Conservation (phyloP, 2,797 vertebrate species). For the Spinus pinus region DNA sequence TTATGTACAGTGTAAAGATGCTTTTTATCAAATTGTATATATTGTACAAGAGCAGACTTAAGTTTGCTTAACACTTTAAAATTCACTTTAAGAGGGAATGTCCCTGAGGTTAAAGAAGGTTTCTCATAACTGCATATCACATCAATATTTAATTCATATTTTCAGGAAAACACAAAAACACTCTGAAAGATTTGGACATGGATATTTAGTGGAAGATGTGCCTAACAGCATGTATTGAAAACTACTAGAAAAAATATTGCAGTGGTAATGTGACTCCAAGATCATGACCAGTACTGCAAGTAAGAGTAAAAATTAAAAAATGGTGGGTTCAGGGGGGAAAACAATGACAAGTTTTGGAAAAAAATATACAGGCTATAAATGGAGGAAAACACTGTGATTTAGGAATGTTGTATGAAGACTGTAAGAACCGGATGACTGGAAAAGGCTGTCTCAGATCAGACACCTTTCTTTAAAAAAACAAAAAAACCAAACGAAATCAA, state of each 20-base stretch:
- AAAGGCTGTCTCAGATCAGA: background rate
- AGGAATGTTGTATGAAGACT: background rate
- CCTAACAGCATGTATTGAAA: background rate
- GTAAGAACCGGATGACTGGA: background rate
- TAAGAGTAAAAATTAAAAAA: background rate
- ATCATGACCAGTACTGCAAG: background rate
- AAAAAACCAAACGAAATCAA: background rate
- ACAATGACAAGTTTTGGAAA: background rate
- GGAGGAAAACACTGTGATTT: background rate
- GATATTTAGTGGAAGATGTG: background rate
- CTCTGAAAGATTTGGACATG: background rate
- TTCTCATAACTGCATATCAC: background rate
- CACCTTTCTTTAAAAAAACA: background rate
- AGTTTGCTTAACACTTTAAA: background rate
- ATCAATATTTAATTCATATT: background rate
- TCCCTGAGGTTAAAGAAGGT: slow-evolving; percentile 33
- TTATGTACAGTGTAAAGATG: background rate
- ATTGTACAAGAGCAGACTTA: background rate
- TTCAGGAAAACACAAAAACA: background rate
- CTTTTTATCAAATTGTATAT: background rate
- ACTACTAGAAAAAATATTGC: background rate
- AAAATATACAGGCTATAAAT: background rate
- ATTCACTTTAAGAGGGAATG: background rate
- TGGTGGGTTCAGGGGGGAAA: background rate
- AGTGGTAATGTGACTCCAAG: background rate